phyloP scores from a whole-genome alignment of 1,140 invertebrate species.

The Neodiprion lecontei region DNA sequence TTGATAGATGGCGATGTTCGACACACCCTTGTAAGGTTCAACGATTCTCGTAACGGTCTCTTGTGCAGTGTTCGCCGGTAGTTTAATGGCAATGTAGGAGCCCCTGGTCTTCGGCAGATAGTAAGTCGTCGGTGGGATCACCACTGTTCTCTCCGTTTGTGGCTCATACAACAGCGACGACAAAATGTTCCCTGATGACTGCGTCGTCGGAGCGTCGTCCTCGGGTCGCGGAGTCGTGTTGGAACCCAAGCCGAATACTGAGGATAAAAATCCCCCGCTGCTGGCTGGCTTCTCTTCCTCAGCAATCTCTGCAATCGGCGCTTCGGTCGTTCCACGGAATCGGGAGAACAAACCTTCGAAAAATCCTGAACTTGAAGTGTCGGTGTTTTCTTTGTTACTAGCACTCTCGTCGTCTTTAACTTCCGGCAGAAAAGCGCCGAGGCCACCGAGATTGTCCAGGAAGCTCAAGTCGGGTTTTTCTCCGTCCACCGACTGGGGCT shows the following conservation, averaged over 20 bases:
- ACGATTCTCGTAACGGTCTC: neutral
- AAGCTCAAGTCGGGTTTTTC: conserved; percentile 16
- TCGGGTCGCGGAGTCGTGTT: neutral
- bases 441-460: conserved; percentile 20
- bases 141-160: neutral
- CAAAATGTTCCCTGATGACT: neutral
- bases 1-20: conserved; percentile 4
- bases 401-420: neutral
- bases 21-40: neutral
- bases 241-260: neutral
- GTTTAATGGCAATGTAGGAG: conserved; percentile 13
- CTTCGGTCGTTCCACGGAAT: neutral
- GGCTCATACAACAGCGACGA: neutral
- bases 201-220: neutral
- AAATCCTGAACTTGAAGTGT: conserved; percentile 8
- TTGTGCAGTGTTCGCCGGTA: neutral
- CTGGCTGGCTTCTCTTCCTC: neutral
- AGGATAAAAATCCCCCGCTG: conserved; percentile 5
- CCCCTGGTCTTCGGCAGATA: conserved; percentile 20
- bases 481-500: neutral
- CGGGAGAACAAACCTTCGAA: conserved; percentile 13
- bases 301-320: neutral
- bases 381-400: neutral
- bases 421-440: conserved; percentile 22
- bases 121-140: conserved; percentile 12